Evolutionary conservation across 1,140 invertebrate species (phyloP).

Genomic region (Coenobita brevimanus): DNA sequence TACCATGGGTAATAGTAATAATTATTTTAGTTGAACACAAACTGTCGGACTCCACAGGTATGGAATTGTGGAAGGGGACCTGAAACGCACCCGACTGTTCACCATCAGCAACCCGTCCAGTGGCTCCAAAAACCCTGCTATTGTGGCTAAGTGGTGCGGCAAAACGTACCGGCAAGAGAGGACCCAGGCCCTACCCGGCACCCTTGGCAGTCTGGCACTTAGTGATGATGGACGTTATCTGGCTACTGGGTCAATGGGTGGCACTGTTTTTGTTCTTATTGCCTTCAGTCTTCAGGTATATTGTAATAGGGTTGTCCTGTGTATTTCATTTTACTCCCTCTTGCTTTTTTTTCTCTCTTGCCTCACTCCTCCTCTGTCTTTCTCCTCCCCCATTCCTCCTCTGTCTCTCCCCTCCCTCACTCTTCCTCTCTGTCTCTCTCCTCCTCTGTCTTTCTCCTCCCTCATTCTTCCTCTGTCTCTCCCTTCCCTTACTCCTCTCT

Average conservation of each 20-base stretch:
- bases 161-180: slow-evolving; percentile 72
- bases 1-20: too few relatives aligned
- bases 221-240: slow-evolving; percentile 93
- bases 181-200: slow-evolving; percentile 75
- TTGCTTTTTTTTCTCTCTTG: too few relatives aligned
- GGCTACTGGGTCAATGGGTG: slow-evolving; percentile 94
- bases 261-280: slow-evolving; percentile 91
- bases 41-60: too few relatives aligned
- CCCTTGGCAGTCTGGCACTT: slow-evolving; percentile 88
- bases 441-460: too few relatives aligned
- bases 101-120: slow-evolving; percentile 86
- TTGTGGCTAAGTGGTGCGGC: slow-evolving; percentile 75
- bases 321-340: too few relatives aligned
- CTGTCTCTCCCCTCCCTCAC: background rate
- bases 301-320: background rate
- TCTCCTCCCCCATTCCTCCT: background rate
- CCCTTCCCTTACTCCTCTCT: background rate
- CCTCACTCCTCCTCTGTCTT: too few relatives aligned
- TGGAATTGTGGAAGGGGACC: slow-evolving; percentile 81
- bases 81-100: slow-evolving; percentile 82
- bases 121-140: slow-evolving; percentile 77
- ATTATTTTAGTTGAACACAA: too few relatives aligned
- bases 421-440: too few relatives aligned
- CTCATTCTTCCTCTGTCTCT: too few relatives aligned
- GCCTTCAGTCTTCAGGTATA: slow-evolving; percentile 92